A percentile compares a stretch with the other conserved stretches of the same genome.
phyloP scores from a whole-genome alignment of 2,113 vertebrate genomes.

The Dunckerocampus dactyliophorus region DNA sequence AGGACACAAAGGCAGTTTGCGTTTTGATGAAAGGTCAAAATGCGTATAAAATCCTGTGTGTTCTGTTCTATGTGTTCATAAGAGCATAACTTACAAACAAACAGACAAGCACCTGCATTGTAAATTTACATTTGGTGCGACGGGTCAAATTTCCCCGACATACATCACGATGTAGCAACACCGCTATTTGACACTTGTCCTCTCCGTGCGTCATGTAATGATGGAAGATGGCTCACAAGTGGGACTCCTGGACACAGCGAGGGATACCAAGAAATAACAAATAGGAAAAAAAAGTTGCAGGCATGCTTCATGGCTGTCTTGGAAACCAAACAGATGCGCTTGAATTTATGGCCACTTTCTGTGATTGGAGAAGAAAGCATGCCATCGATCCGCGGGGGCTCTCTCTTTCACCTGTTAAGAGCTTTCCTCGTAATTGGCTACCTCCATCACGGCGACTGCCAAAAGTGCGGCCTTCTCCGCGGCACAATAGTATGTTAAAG shows the following conservation, averaged over 20 bases:
- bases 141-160: conserved; percentile 46
- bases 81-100: conserved; percentile 15
- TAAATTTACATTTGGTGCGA: conserved; percentile 54
- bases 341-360: conserved; percentile 98
- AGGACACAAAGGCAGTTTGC: neutral
- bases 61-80: conserved; percentile 5
- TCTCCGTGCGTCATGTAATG: conserved; percentile 59
- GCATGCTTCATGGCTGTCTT: conserved; percentile 79
- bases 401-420: conserved; percentile 95
- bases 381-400: conserved; percentile 82
- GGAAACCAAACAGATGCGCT: conserved; percentile 87
- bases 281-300: conserved; percentile 58
- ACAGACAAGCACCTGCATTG: conserved; percentile 45
- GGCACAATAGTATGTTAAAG: conserved; percentile 85
- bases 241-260: conserved; percentile 33
- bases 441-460: conserved; percentile 71
- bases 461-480: conserved; percentile 77
- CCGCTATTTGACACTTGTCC: conserved; percentile 66
- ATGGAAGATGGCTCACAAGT: conserved; percentile 49
- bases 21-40: conserved; percentile 11
- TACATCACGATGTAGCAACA: conserved; percentile 48
- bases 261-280: conserved; percentile 43
- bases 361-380: conserved; percentile 92
- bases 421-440: conserved; percentile 96
- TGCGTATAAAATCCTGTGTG: conserved; percentile 21